phyloP scores from a whole-genome alignment of 2,113 vertebrate species.

The Natator depressus region DNA sequence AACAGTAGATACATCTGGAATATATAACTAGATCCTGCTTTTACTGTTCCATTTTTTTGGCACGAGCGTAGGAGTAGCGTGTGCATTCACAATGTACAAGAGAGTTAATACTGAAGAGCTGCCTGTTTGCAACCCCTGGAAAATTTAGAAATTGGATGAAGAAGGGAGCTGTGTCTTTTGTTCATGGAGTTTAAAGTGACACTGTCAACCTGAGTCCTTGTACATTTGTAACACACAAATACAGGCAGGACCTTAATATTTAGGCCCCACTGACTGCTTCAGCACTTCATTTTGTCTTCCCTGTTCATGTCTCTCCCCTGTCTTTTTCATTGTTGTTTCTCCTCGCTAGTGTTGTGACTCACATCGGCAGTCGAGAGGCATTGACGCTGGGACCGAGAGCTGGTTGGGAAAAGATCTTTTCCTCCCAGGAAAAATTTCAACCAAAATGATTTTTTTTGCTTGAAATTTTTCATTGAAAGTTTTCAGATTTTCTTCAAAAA shows the following conservation, averaged over 20 bases:
- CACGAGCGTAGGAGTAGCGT: not conserved
- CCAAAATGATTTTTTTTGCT: not conserved
- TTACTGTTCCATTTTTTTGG: constrained; percentile 17
- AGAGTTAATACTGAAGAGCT: constrained; percentile 20
- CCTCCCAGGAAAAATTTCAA: not conserved
- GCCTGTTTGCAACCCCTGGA: constrained; percentile 23
- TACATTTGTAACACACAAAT: not conserved
- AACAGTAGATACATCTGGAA: constrained; percentile 10
- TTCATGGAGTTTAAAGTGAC: not conserved
- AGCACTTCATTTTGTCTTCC: not conserved
- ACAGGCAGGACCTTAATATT: not conserved
- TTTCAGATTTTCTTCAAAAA: not conserved
- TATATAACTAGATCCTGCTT: constrained; percentile 31
- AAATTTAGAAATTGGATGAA: constrained; percentile 24
- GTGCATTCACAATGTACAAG: constrained; percentile 8
- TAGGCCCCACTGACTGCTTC: not conserved
- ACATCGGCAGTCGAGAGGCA: not conserved
- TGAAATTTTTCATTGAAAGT: not conserved
- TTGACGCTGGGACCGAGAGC: not conserved
- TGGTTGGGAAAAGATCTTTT: not conserved
- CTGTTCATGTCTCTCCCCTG: not conserved
- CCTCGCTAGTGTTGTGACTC: not conserved
- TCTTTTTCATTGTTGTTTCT: not conserved
- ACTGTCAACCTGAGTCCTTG: not conserved
- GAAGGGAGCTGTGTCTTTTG: constrained; percentile 3